Conservation (phyloP, 2,888 invertebrate genomes). For the Apamea epomidion region DNA sequence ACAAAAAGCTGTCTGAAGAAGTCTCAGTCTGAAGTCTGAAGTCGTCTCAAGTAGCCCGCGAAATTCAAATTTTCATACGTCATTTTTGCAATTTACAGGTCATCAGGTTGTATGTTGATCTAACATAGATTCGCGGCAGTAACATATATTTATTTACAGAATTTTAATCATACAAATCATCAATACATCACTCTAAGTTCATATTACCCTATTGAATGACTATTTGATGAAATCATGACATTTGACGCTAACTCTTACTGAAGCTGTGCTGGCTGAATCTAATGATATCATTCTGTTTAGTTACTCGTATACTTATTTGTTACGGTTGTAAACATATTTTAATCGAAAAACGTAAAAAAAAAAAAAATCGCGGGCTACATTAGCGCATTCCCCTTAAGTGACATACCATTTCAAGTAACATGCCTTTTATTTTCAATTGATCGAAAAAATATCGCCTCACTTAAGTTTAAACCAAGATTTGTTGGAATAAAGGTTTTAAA, state of each 20-base stretch:
- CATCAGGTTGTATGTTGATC: background rate
- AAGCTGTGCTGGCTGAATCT: no score
- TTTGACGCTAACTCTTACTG: background rate
- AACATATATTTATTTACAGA: background rate
- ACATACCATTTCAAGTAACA: no score
- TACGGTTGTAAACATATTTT: no score
- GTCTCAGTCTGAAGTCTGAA: no score
- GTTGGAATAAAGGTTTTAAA: constrained; percentile 26
- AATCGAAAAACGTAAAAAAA: no score
- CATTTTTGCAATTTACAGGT: background rate
- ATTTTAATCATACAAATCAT: background rate
- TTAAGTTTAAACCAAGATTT: background rate
- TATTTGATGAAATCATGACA: background rate
- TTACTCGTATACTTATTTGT: no score
- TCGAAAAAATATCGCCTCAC: background rate
- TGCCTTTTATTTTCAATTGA: constrained; percentile 13
- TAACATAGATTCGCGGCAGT: background rate
- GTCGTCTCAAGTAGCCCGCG: no score
- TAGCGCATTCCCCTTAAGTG: background rate
- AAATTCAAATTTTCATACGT: background rate
- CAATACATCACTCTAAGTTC: no score
- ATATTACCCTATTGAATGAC: no score
- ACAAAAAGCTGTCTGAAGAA: background rate
- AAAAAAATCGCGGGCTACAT: no score
- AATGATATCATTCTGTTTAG: no score